A percentile compares a stretch with the other conserved stretches of the same genome.
phyloP scores from a whole-genome alignment of 2,113 vertebrate species.

The Corythornis vintsioides region DNA sequence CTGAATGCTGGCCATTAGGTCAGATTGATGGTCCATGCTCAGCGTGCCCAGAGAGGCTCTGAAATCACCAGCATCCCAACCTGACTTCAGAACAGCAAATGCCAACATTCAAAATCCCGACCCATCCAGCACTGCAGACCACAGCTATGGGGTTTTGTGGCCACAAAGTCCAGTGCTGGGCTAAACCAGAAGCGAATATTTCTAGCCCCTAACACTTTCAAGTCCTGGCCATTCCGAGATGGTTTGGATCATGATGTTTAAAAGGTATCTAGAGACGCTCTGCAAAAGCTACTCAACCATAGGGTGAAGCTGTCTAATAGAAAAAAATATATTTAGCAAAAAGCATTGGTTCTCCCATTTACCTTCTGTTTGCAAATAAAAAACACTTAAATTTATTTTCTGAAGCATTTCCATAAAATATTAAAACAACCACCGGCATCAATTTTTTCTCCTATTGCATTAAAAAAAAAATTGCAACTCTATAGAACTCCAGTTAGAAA shows the following conservation, averaged over 20 bases:
- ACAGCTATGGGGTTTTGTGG: accelerated
- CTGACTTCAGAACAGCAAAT: neutral
- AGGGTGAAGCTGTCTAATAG: neutral
- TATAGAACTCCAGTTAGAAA: slow-evolving; percentile 41
- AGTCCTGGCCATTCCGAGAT: accelerated
- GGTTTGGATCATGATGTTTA: neutral
- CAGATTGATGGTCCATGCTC: neutral
- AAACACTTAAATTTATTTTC: slow-evolving; percentile 51
- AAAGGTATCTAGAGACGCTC: neutral
- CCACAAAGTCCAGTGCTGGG: neutral
- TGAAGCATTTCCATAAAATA: slow-evolving; percentile 69
- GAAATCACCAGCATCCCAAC: neutral
- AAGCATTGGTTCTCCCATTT: slow-evolving; percentile 36
- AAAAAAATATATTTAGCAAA: slow-evolving; percentile 4
- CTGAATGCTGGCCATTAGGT: neutral
- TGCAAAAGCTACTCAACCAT: neutral
- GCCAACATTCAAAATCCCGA: neutral
- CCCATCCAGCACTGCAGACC: neutral
- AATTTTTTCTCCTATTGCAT: slow-evolving; percentile 52
- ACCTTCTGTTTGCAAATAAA: slow-evolving; percentile 62
- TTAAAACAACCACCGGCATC: slow-evolving; percentile 48
- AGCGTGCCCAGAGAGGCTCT: neutral
- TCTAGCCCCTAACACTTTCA: neutral
- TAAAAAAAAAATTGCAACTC: slow-evolving; percentile 28
- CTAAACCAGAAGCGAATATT: neutral